These are phyloP conservation scores for Drymodes brunneopygia DNA, from an alignment of 2,113 vertebrate species.

Conservation along the genomic window DNA sequence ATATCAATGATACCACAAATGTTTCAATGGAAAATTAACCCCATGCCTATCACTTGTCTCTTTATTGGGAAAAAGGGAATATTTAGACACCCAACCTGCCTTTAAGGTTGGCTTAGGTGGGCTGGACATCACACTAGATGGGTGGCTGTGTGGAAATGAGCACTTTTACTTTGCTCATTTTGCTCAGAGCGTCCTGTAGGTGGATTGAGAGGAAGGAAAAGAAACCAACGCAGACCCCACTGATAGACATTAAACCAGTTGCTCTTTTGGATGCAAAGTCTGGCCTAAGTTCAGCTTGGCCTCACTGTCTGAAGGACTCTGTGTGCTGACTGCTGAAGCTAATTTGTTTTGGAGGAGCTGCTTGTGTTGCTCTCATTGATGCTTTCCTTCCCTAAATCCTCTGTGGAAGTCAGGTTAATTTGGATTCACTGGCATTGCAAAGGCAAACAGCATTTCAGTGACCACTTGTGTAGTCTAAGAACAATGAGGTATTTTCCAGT, in stretches of 20 bases:
- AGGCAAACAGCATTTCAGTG: slow-evolving; percentile 11
- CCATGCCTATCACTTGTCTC: background rate
- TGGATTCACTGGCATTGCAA: background rate
- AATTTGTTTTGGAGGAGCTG: slow-evolving; percentile 13
- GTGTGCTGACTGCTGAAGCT: slow-evolving; percentile 3
- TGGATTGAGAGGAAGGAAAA: background rate
- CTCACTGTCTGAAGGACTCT: background rate
- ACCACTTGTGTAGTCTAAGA: background rate
- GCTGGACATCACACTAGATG: background rate
- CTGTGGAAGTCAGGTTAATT: background rate
- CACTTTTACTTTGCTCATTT: background rate
- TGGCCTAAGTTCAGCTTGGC: slow-evolving; percentile 6
- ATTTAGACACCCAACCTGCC: rapidly evolving
- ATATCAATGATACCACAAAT: background rate
- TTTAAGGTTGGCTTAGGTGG: background rate
- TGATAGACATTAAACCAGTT: background rate
- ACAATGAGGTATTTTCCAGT: background rate
- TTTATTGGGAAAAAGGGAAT: background rate
- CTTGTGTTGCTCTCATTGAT: background rate
- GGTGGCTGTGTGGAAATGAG: rapidly evolving
- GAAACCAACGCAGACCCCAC: rapidly evolving
- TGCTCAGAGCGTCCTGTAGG: background rate
- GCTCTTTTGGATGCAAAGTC: background rate
- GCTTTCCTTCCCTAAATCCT: background rate
- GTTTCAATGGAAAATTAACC: background rate